phyloP scores from a whole-genome alignment of 2,797 vertebrate species.

The Artibeus jamaicensis region DNA sequence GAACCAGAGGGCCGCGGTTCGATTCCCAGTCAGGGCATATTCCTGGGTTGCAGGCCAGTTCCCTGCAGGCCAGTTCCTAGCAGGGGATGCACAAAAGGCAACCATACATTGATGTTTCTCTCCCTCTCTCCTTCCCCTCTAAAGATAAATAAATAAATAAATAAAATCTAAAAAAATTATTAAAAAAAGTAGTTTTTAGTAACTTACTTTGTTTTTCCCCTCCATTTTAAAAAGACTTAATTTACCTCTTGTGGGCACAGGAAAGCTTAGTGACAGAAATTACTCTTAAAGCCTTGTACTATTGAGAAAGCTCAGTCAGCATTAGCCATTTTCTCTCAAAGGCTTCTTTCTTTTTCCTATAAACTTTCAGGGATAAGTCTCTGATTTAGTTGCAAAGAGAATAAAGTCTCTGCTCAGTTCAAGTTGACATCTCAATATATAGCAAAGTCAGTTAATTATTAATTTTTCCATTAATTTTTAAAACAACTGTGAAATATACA shows the following conservation, averaged over 20 bases:
- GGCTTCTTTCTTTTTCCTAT: not conserved
- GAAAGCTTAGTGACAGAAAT: conserved; percentile 13
- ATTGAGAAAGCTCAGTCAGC: conserved; percentile 1
- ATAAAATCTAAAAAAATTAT: no score
- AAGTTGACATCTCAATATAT: not conserved
- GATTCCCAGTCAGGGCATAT: no score
- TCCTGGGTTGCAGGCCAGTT: no score
- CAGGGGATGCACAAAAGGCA: no score
- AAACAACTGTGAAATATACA: not conserved
- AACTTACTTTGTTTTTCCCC: not conserved
- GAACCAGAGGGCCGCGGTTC: no score
- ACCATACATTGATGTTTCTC: no score
- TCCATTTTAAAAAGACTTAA: conserved; percentile 9
- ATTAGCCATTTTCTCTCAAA: conserved; percentile 38
- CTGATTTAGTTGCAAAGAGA: conserved; percentile 14
- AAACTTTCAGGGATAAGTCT: not conserved
- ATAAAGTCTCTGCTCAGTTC: not conserved
- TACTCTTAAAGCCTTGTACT: not conserved
- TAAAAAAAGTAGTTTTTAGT: not conserved
- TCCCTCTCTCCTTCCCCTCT: no score
- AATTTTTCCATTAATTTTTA: not conserved
- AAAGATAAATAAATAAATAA: no score
- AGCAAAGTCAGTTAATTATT: conserved; percentile 14
- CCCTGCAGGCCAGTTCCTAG: no score
- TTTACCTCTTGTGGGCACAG: conserved; percentile 28